phyloP scores from a whole-genome alignment of 2,113 vertebrate genomes.

The Phainopepla nitens region DNA sequence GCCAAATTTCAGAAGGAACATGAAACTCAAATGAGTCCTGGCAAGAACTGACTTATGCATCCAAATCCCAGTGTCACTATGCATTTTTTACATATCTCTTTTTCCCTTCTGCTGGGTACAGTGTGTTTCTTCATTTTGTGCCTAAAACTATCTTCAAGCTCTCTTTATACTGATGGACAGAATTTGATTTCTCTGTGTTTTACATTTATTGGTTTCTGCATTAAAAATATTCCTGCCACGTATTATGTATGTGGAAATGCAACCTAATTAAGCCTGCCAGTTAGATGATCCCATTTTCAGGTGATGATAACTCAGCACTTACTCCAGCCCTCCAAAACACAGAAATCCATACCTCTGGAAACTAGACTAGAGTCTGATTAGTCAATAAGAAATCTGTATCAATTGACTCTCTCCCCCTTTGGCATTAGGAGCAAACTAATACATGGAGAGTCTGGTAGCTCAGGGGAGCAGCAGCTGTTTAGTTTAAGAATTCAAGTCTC shows the following conservation, averaged over 20 bases:
- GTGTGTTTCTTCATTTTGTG: not conserved
- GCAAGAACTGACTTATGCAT: not conserved
- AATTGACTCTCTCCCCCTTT: not conserved
- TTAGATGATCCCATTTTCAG: not conserved
- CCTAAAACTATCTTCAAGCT: not conserved
- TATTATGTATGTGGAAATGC: not conserved
- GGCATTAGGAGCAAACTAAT: not conserved
- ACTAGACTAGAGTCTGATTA: not conserved
- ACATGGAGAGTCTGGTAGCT: not conserved
- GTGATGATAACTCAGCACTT: not conserved
- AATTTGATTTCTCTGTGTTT: not conserved
- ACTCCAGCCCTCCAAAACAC: not conserved
- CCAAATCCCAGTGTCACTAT: not conserved
- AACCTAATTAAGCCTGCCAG: slow-evolving; percentile 10
- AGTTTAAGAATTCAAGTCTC: not conserved
- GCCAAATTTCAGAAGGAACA: not conserved
- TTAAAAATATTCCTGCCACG: not conserved
- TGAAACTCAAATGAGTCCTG: not conserved
- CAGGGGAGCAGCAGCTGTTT: not conserved
- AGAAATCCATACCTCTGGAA: slow-evolving; percentile 20
- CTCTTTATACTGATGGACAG: not conserved
- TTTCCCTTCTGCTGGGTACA: not conserved
- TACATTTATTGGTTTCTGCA: not conserved
- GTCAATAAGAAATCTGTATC: slow-evolving; percentile 13
- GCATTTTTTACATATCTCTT: not conserved